Evolutionary conservation across 2,113 vertebrate species (phyloP).

Genomic region (Chrysochloris asiatica): DNA sequence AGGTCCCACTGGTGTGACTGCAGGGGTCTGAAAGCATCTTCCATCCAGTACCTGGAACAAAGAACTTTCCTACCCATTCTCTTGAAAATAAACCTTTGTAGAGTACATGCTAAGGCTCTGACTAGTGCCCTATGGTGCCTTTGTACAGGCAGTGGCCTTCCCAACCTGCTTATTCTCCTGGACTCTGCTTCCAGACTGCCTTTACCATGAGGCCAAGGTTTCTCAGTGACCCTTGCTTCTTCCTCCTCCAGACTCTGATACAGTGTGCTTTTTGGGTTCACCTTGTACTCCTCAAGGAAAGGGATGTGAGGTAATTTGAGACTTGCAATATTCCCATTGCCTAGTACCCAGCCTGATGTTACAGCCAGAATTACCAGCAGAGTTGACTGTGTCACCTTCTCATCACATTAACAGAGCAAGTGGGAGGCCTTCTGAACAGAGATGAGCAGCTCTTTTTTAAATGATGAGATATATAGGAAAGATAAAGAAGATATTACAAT

Average conservation of each 20-base stretch:
- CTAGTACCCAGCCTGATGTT: not conserved
- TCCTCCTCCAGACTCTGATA: not conserved
- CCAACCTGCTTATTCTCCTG: not conserved
- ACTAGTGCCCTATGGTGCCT: fast-evolving
- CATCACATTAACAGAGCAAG: not conserved
- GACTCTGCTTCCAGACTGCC: not conserved
- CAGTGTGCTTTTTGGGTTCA: not conserved
- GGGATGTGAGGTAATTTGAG: not conserved
- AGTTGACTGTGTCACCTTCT: not conserved
- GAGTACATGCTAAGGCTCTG: not conserved
- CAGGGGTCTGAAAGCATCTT: not conserved
- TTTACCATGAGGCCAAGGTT: not conserved
- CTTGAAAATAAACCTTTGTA: not conserved
- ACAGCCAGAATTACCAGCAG: not conserved
- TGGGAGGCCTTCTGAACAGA: not conserved
- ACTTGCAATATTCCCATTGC: not conserved
- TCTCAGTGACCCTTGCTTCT: not conserved
- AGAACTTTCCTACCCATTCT: not conserved
- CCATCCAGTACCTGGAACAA: not conserved
- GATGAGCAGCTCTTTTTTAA: not conserved
- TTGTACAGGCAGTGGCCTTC: not conserved
- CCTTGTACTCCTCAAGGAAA: not conserved
- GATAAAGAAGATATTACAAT: not conserved
- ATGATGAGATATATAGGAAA: not conserved
- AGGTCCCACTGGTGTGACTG: too few species aligned